These are phyloP conservation scores for Cerceris rybyensis DNA, from an alignment of 2,888 invertebrate species.

Conservation along the genomic window DNA sequence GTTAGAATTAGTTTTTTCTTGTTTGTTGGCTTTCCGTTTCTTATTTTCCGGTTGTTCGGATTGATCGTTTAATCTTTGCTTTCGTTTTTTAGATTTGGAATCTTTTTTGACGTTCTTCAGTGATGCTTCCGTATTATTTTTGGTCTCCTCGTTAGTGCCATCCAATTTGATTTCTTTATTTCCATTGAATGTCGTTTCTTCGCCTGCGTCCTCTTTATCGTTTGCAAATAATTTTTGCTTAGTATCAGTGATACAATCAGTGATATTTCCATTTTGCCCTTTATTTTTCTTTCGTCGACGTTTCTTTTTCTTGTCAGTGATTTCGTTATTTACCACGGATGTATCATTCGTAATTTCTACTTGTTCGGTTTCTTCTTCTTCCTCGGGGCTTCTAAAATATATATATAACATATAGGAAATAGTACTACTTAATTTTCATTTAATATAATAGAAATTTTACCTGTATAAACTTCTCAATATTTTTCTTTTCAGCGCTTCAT, in stretches of 20 bases:
- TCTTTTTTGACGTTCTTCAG: neutral
- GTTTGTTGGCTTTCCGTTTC: constrained; percentile 52
- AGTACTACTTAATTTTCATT: neutral
- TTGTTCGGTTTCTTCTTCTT: constrained; percentile 72
- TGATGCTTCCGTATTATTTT: neutral
- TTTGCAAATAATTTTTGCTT: neutral
- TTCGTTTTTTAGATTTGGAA: constrained; percentile 40
- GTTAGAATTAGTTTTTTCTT: constrained; percentile 8
- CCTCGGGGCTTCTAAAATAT: constrained; percentile 53
- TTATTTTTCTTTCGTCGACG: constrained; percentile 73
- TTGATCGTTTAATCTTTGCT: constrained; percentile 48
- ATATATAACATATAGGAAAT: constrained; percentile 6
- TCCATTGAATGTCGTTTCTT: constrained; percentile 35
- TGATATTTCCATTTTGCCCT: constrained; percentile 72
- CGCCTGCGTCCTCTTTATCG: neutral
- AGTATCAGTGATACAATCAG: neutral
- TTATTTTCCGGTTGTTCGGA: constrained; percentile 50
- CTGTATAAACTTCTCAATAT: constrained; percentile 90
- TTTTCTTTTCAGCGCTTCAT: constrained; percentile 89
- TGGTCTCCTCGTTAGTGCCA: neutral
- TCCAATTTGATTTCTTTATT: constrained; percentile 15
- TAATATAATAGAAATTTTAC: constrained; percentile 65
- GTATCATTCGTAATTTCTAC: constrained; percentile 66
- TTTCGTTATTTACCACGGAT: constrained; percentile 52
- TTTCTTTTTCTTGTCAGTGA: constrained; percentile 57